phyloP scores from a whole-genome alignment of 2,888 invertebrate genomes.

The Conus canariensis region DNA sequence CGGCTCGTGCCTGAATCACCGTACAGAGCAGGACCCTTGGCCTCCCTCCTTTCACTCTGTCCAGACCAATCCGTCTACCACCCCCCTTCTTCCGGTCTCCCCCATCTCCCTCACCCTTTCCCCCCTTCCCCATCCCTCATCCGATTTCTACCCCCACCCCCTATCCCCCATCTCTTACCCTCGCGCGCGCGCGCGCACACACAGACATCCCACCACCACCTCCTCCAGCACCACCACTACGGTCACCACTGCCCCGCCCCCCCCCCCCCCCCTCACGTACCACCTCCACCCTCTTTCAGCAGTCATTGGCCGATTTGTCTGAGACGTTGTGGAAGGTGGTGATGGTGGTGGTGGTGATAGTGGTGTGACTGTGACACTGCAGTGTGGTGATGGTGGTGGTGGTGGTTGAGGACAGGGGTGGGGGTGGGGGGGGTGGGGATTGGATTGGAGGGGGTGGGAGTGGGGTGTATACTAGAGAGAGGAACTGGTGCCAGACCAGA shows the following conservation, averaged over 20 bases:
- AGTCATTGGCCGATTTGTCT: slow-evolving; percentile 28
- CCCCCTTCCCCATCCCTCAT: not conserved
- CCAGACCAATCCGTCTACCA: not conserved
- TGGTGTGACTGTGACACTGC: slow-evolving; percentile 5
- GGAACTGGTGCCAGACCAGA: slow-evolving; percentile 9
- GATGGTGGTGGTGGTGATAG: not conserved
- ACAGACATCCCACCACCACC: not conserved
- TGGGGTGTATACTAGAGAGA: not conserved
- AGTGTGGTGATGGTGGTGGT: not conserved
- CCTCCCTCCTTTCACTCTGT: not conserved
- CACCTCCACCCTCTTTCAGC: too few species aligned
- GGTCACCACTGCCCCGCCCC: not conserved
- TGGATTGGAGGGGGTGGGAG: not conserved
- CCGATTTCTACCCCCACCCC: not conserved
- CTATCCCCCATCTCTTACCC: not conserved
- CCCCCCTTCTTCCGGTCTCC: not conserved
- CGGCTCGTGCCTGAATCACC: not conserved
- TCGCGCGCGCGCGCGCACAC: not conserved
- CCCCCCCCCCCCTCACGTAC: too few species aligned
- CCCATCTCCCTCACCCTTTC: not conserved
- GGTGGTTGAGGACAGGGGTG: not conserved
- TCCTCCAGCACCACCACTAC: not conserved
- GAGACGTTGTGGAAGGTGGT: not conserved
- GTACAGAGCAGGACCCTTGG: not conserved
- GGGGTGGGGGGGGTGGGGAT: not conserved